Conservation (phyloP, 2,888 invertebrate genomes). For the Diarsia rubi region DNA sequence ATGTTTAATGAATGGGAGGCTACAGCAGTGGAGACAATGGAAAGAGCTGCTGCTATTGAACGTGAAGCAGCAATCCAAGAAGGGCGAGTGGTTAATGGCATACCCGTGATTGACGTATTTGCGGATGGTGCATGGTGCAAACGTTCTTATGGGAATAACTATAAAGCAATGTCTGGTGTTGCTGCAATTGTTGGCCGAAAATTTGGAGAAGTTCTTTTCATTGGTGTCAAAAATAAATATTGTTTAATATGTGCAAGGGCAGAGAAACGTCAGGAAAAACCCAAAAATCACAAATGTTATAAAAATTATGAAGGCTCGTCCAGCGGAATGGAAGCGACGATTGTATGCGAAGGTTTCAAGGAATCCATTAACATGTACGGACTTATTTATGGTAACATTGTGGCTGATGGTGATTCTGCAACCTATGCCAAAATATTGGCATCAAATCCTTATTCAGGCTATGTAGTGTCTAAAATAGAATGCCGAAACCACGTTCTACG, state of each 20-base stretch:
- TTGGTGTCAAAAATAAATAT: conserved; percentile 29
- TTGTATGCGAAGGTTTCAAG: conserved; percentile 16
- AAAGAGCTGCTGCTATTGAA: conserved; percentile 19
- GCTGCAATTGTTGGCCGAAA: conserved; percentile 21
- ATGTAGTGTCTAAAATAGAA: conserved; percentile 13
- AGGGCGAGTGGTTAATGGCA: conserved; percentile 14
- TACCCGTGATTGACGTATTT: conserved; percentile 22
- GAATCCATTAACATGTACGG: conserved; percentile 17
- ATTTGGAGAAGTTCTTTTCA: conserved; percentile 20
- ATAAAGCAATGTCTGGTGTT: conserved; percentile 28
- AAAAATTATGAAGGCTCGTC: conserved; percentile 13
- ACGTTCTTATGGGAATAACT: conserved; percentile 26
- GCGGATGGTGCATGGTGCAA: conserved; percentile 32
- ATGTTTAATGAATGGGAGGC: conserved; percentile 20
- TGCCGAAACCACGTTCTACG: conserved; percentile 15
- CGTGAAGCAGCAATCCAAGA: conserved; percentile 23
- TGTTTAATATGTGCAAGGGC: conserved; percentile 17
- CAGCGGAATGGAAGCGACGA: conserved; percentile 15
- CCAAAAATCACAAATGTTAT: conserved; percentile 4
- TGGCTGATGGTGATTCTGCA: conserved; percentile 24
- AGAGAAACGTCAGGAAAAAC: conserved; percentile 7
- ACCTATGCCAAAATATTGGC: conserved; percentile 10
- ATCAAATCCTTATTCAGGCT: conserved; percentile 10
- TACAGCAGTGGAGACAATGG: conserved; percentile 11
- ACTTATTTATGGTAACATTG: conserved; percentile 14